phyloP scores from a whole-genome alignment of 2,888 invertebrate genomes.

The Elegia similella region DNA sequence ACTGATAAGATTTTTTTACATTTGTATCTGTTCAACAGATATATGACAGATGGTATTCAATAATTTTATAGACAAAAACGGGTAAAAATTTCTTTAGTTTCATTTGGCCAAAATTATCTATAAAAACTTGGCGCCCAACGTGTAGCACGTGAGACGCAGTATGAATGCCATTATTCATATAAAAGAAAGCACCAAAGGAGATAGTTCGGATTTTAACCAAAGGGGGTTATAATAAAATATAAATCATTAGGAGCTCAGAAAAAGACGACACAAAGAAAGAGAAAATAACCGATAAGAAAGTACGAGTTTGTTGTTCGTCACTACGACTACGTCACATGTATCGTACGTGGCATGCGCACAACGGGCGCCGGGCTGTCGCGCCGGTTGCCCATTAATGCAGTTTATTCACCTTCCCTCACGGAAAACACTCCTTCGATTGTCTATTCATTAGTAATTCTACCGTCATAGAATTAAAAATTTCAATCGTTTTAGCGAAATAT shows the following conservation, averaged over 20 bases:
- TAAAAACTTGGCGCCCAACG: not conserved
- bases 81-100: no score
- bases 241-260: not conserved
- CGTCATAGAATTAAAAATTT: not conserved
- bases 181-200: no score
- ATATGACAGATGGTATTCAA: no score
- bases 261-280: not conserved
- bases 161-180: no score
- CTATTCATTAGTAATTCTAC: slow-evolving; percentile 31
- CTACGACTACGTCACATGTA: slow-evolving; percentile 1
- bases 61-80: no score
- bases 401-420: slow-evolving; percentile 55
- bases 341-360: slow-evolving; percentile 27
- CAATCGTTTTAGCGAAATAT: not conserved
- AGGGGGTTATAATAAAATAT: no score
- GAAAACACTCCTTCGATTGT: slow-evolving; percentile 32
- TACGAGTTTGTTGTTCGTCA: slow-evolving; percentile 1
- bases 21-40: no score
- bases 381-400: slow-evolving; percentile 52
- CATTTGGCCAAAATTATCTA: not conserved
- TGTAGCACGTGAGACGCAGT: not conserved
- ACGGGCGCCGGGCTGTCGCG: slow-evolving; percentile 51
- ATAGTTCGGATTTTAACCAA: no score
- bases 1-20: no score
- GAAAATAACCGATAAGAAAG: not conserved